These are phyloP conservation scores for Calypte anna DNA, from an alignment of 2,113 vertebrate species.

Conservation along the genomic window DNA sequence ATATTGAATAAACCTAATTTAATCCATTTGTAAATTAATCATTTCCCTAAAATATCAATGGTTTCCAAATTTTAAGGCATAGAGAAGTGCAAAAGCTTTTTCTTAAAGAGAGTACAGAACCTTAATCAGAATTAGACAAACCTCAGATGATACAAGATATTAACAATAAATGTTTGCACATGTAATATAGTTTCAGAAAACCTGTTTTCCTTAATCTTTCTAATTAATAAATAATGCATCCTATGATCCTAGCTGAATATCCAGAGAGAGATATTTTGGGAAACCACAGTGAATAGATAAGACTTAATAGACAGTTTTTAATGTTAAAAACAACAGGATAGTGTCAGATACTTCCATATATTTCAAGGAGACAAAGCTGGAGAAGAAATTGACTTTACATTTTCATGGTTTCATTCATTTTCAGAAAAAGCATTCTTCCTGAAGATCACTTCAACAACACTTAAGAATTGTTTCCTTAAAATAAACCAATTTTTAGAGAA, in stretches of 20 bases:
- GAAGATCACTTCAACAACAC: not conserved
- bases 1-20: not conserved
- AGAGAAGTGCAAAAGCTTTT: not conserved
- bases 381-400: not conserved
- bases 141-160: not conserved
- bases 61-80: not conserved
- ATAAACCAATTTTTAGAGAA: not conserved
- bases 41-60: not conserved
- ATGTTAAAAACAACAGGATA: not conserved
- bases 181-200: not conserved
- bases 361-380: not conserved
- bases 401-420: not conserved
- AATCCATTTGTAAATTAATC: no score
- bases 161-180: not conserved
- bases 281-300: not conserved
- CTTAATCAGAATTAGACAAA: not conserved
- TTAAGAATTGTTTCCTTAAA: not conserved
- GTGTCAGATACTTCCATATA: not conserved
- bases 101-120: not conserved
- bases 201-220: not conserved
- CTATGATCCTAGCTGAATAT: not conserved
- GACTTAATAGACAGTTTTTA: not conserved
- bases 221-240: not conserved
- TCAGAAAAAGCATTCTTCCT: not conserved
- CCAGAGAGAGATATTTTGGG: not conserved